These are phyloP conservation scores for Galleria mellonella DNA, from an alignment of 1,140 invertebrate species.

Conservation along the genomic window DNA sequence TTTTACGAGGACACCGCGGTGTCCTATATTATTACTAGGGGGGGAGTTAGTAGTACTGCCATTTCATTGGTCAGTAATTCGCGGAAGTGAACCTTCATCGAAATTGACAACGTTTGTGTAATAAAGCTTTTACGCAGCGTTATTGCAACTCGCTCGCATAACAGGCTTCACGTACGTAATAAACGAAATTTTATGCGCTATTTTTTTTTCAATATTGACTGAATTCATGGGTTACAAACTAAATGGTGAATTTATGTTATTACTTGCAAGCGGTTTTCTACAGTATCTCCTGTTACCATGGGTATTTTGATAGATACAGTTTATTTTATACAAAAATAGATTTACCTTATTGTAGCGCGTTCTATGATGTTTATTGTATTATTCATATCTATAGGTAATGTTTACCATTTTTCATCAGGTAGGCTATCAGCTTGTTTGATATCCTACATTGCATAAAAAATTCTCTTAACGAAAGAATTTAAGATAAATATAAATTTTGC, in stretches of 20 bases:
- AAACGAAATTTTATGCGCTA: slow-evolving; percentile 29
- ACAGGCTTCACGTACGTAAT: slow-evolving; percentile 27
- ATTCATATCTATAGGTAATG: too few species aligned
- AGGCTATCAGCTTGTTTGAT: too few species aligned
- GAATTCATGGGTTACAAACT: slow-evolving; percentile 2
- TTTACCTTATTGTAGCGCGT: too few species aligned
- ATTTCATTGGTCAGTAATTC: slow-evolving; percentile 59
- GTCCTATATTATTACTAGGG: slow-evolving; percentile 50
- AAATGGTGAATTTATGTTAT: slow-evolving; percentile 3
- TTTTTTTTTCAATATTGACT: slow-evolving; percentile 17
- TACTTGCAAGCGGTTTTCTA: too few species aligned
- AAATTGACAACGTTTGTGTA: slow-evolving; percentile 52
- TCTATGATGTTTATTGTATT: too few species aligned
- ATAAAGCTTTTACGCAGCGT: slow-evolving; percentile 49
- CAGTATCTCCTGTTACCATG: too few species aligned
- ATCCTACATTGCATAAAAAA: too few species aligned
- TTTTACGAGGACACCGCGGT: slow-evolving; percentile 65
- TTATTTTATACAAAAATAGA: too few species aligned
- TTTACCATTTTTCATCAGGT: too few species aligned
- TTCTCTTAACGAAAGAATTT: too few species aligned
- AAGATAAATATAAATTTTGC: too few species aligned
- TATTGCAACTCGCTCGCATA: slow-evolving; percentile 30
- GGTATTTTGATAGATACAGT: too few species aligned
- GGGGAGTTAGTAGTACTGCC: slow-evolving; percentile 39
- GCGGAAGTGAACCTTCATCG: slow-evolving; percentile 42